Evolutionary conservation across 2,888 invertebrate genomes (phyloP).

Genomic region (Gnatocerus cornutus): DNA sequence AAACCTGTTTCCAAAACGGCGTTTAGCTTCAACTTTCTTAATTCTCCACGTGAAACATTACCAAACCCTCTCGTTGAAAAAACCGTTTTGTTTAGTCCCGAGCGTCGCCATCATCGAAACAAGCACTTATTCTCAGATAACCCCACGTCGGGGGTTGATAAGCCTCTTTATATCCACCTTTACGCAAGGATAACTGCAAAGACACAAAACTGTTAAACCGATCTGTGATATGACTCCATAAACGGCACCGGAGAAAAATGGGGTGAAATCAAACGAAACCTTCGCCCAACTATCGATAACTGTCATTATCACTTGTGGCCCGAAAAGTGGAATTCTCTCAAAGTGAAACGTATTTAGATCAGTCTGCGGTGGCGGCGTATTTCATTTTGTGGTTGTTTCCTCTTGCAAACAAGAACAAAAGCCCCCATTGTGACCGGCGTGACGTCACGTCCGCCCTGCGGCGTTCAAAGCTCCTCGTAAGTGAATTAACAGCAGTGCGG

Average conservation of each 20-base stretch:
- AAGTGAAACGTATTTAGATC: conserved; percentile 1
- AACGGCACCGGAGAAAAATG: conserved; percentile 3
- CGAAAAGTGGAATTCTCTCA: no score
- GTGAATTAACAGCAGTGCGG: conserved; percentile 52
- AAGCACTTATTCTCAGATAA: conserved; percentile 33
- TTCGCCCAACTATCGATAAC: conserved; percentile 28
- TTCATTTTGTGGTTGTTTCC: conserved; percentile 9
- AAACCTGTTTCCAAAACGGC: conserved; percentile 58
- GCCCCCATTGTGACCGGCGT: conserved; percentile 39
- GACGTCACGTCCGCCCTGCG: conserved; percentile 51
- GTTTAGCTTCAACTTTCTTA: conserved; percentile 61
- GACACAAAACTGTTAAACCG: conserved; percentile 29
- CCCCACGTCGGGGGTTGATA: conserved; percentile 19
- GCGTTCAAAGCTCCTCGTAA: conserved; percentile 50
- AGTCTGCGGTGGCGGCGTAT: neutral
- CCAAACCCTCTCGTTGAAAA: conserved; percentile 36
- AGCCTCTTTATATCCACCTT: conserved; percentile 36
- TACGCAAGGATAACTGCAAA: conserved; percentile 32
- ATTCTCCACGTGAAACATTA: conserved; percentile 54
- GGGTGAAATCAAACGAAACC: conserved; percentile 1
- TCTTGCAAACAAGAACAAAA: conserved; percentile 12
- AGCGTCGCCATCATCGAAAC: conserved; percentile 6
- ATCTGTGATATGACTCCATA: conserved; percentile 22
- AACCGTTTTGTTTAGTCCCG: conserved; percentile 36
- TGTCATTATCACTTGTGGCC: conserved; percentile 27